phyloP scores from a whole-genome alignment of 2,888 invertebrate genomes.

The Coecobrya sp. region DNA sequence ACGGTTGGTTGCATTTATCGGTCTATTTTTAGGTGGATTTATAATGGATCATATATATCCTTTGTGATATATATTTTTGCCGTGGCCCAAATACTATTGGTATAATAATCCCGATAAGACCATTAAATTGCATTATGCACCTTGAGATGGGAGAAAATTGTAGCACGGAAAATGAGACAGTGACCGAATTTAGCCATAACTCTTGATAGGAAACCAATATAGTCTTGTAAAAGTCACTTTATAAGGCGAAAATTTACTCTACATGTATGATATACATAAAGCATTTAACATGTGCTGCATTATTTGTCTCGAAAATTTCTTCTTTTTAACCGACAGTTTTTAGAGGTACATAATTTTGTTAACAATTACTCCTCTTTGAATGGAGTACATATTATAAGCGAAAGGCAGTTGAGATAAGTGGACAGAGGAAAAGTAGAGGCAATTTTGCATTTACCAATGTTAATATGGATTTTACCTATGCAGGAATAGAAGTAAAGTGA shows the following conservation, averaged over 20 bases:
- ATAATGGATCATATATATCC: conserved; percentile 27
- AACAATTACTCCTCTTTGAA: neutral
- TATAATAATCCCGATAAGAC: conserved; percentile 12
- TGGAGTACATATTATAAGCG: neutral
- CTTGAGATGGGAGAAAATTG: neutral
- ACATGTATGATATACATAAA: neutral
- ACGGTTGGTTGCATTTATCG: conserved; percentile 52
- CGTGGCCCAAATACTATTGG: neutral
- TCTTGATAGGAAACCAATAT: neutral
- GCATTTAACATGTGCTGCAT: neutral
- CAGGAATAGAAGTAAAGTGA: neutral
- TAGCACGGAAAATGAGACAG: conserved; percentile 17
- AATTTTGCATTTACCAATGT: neutral
- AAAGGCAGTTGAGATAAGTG: conserved; percentile 41
- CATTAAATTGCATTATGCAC: conserved; percentile 49
- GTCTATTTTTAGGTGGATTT: conserved; percentile 23
- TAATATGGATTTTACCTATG: neutral
- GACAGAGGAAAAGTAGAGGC: conserved; percentile 10
- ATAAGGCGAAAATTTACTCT: neutral
- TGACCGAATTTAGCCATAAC: neutral
- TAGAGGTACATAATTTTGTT: neutral
- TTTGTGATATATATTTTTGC: neutral
- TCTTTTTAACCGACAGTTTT: too few relatives aligned
- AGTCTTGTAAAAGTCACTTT: neutral
- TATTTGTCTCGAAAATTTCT: neutral